Evolutionary conservation across 2,113 vertebrate genomes (phyloP).

Genomic region (Saccopteryx leptura): DNA sequence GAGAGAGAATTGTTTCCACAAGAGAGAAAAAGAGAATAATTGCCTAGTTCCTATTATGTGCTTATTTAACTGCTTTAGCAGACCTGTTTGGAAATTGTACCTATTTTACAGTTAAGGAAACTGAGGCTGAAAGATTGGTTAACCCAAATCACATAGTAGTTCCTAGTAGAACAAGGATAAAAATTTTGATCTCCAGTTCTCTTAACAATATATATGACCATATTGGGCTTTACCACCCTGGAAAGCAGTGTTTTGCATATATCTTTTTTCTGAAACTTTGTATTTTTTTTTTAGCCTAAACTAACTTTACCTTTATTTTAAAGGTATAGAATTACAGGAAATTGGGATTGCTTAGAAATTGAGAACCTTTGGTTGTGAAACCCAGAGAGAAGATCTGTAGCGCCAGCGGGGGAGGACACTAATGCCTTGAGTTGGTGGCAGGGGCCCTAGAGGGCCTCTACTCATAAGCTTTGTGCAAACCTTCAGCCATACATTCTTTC

Average conservation of each 20-base stretch:
- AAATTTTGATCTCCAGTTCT: conserved; percentile 8
- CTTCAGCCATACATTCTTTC: background rate
- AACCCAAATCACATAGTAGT: background rate
- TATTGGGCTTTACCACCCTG: background rate
- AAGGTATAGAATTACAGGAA: background rate
- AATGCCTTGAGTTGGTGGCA: background rate
- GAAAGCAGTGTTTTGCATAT: conserved; percentile 26
- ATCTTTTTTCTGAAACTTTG: conserved; percentile 15
- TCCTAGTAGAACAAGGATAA: background rate
- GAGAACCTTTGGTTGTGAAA: background rate
- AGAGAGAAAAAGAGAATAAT: conserved; percentile 22
- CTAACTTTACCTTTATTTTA: conserved; percentile 9
- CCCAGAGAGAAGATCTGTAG: background rate
- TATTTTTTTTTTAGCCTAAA: background rate
- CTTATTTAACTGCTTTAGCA: conserved; percentile 8
- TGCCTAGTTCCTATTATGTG: background rate
- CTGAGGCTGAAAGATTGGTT: background rate
- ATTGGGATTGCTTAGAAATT: conserved; percentile 35
- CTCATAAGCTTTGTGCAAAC: background rate
- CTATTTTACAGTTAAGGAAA: background rate
- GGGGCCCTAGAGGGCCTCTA: background rate
- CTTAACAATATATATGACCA: background rate
- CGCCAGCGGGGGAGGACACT: background rate
- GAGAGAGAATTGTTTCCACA: background rate
- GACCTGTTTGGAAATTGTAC: background rate